Base-by-base conservation (phyloP, 2,113 vertebrate genomes). In the Gracilinanus agilis region DNA sequence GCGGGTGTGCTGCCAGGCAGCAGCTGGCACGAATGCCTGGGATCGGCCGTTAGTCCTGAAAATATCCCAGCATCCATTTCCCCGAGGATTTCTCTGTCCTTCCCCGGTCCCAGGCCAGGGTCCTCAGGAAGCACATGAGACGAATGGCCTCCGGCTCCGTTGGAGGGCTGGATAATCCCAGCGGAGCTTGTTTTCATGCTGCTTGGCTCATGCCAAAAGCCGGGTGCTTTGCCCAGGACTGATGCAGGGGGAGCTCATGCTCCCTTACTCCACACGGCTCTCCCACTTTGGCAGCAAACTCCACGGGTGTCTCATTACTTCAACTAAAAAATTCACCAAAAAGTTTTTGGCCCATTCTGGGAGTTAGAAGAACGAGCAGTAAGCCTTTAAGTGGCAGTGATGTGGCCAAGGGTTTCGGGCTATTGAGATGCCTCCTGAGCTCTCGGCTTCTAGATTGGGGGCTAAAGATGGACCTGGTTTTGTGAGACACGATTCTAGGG, bases 121-220 rank as follows among this genome's bases (percentile, higher is more conserved):
- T 1, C 67, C 19, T 40, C n/a, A 40, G 67, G 67, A 40, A 83
- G 67, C 67, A 40, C 67, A 2, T n/a, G n/a, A n/a, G n/a, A n/a
- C n/a, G n/a, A n/a, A n/a, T n/a, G n/a, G n/a, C n/a, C n/a, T n/a
- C n/a, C n/a, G n/a, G n/a, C n/a, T n/a, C n/a, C n/a, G n/a, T n/a
- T n/a, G 53, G 83, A 13, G 93, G 23, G 40, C 90, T 94, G 93
- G 94, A 8, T 54, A 92, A 25, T 44, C 7, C 34, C n/a, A 95
- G 61, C 54, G 54, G 67, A 5, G 40, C 24, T 24, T 4, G 1
- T 75, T 34, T 11, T 5, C 49, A 49, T 12, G 56, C 3, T 40
- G 40, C 34, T 40, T 83, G 67, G 23, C n/a, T 83, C n/a, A 40
- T 40, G n/a, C 67, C 40, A 23, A 0, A n/a, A 83, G 67, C 16